Evolutionary conservation across 2,113 vertebrate genomes (phyloP).

Genomic region (Megaleporinus macrocephalus): DNA sequence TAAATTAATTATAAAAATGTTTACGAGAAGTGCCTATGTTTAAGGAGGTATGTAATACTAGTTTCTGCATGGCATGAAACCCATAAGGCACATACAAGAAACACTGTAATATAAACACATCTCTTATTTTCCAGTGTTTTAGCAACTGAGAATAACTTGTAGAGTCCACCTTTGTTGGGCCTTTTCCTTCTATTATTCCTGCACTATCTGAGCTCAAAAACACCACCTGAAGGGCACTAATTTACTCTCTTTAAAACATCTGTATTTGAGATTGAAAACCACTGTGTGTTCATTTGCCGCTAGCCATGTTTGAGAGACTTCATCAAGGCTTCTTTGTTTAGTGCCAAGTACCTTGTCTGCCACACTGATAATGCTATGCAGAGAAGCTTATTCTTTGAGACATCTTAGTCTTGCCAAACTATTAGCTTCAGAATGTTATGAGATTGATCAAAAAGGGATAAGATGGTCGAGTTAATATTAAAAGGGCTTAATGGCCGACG

Average conservation of each 20-base stretch:
- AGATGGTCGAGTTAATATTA: background rate
- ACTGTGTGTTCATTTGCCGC: background rate
- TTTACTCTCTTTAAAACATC: background rate
- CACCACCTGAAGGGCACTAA: background rate
- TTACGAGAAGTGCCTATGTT: no score
- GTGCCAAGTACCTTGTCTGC: background rate
- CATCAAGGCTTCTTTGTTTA: background rate
- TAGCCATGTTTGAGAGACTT: background rate
- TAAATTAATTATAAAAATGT: no score
- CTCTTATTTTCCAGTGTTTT: no score
- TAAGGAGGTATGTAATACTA: no score
- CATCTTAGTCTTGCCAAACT: background rate
- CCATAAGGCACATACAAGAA: no score
- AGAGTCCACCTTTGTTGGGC: background rate
- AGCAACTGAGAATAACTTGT: no score
- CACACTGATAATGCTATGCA: background rate
- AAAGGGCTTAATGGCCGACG: background rate
- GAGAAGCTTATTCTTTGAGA: background rate
- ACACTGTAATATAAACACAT: no score
- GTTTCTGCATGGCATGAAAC: no score
- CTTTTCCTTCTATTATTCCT: background rate
- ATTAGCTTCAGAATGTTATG: constrained; percentile 8
- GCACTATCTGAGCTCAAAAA: background rate
- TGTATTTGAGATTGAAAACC: background rate
- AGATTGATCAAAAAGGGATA: background rate